A percentile compares a stretch with the other conserved stretches of the same genome.
phyloP scores from a whole-genome alignment of 2,797 vertebrate genomes.

The Ispidina picta region DNA sequence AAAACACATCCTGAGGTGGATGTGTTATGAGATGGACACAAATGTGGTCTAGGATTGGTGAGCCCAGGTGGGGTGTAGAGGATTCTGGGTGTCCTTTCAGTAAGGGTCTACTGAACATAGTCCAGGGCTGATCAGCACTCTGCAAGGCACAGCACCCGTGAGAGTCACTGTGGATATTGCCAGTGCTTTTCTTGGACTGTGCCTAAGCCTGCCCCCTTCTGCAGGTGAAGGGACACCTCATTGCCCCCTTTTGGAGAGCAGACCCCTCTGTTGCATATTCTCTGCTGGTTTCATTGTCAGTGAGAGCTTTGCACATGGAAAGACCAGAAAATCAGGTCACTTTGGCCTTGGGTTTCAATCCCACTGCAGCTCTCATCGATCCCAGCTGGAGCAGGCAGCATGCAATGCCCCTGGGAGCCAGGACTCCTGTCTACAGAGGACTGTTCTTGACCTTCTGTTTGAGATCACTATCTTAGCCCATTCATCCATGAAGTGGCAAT shows the following conservation, averaged over 20 bases:
- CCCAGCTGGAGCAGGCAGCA: constrained; percentile 18
- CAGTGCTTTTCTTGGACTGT: background rate
- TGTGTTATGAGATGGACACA: background rate
- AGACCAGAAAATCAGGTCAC: constrained; percentile 37
- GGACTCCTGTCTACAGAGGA: constrained; percentile 4
- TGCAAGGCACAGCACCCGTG: background rate
- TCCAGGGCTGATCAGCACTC: background rate
- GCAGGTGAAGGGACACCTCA: background rate
- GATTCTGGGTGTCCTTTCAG: background rate
- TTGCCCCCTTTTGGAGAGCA: background rate
- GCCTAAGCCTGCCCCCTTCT: background rate
- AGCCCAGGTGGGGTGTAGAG: background rate
- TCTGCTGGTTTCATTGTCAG: background rate
- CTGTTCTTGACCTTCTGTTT: constrained; percentile 22
- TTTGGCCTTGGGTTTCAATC: constrained; percentile 12
- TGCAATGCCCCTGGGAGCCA: constrained; percentile 3
- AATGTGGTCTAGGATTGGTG: background rate
- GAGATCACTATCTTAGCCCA: constrained; percentile 21
- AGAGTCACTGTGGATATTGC: background rate
- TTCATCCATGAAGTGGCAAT: constrained; percentile 45
- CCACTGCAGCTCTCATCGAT: constrained; percentile 2
- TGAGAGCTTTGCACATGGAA: constrained; percentile 41
- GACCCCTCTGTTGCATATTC: constrained; percentile 21
- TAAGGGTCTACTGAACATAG: background rate
- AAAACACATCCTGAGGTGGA: background rate